phyloP scores from a whole-genome alignment of 2,888 invertebrate genomes.

The Orthosia incerta region DNA sequence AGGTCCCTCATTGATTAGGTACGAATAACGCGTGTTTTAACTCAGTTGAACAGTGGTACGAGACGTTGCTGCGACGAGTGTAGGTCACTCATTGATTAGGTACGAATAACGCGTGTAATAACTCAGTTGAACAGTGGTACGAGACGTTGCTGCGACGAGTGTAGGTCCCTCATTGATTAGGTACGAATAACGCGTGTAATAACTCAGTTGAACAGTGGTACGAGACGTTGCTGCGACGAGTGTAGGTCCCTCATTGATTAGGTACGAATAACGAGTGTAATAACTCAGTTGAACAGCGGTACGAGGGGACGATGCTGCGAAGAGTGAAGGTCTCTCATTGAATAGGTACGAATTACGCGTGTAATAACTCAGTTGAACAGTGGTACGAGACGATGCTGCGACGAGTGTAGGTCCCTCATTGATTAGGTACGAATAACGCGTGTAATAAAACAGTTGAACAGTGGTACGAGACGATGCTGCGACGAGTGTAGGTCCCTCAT shows the following conservation, averaged over 20 bases:
- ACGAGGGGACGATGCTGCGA: no score
- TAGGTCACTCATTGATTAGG: neutral
- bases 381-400: constrained; percentile 9
- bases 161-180: no score
- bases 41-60: constrained; percentile 57
- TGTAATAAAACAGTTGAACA: no score
- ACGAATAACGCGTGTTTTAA: constrained; percentile 76
- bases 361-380: constrained; percentile 72
- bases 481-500: no score
- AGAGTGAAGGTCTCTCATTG: no score
- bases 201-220: constrained; percentile 64
- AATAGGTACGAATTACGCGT: constrained; percentile 67
- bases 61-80: neutral
- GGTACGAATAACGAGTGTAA: no score
- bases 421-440: neutral
- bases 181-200: constrained; percentile 74
- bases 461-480: no score
- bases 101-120: no score
- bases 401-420: neutral
- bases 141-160: no score
- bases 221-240: constrained; percentile 1
- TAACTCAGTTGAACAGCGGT: no score
- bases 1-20: no score
- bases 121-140: no score
- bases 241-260: neutral